Conservation (phyloP, 64 coral and sea anemone species). For the Montipora efflorescens region DNA sequence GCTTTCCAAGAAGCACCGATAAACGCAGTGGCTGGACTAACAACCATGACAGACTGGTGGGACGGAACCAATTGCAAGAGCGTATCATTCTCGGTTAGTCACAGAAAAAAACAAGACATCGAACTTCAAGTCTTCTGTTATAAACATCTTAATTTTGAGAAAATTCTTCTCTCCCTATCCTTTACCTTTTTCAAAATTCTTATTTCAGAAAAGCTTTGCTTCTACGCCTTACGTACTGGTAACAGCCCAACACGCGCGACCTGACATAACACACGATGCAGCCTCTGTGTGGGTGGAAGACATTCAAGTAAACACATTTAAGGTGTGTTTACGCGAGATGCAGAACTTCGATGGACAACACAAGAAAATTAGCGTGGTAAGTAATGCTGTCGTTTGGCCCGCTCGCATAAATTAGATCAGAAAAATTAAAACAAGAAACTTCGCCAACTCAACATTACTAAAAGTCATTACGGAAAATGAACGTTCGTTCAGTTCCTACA, state of each 20-base stretch:
- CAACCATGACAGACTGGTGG: conserved; percentile 68
- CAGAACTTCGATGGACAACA: conserved; percentile 71
- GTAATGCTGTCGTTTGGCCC: neutral
- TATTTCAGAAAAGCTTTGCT: conserved; percentile 15
- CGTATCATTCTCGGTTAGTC: neutral
- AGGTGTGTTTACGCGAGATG: conserved; percentile 65
- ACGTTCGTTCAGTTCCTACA: no score
- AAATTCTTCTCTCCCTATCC: neutral
- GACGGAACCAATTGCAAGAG: conserved; percentile 68
- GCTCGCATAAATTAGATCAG: neutral
- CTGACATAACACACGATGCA: conserved; percentile 38
- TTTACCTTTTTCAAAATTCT: neutral
- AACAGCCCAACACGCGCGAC: conserved; percentile 38
- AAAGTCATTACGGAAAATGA: no score
- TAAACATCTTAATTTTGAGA: no score
- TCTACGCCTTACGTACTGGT: conserved; percentile 13
- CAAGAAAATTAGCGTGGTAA: conserved; percentile 59
- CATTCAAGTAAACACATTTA: conserved; percentile 12
- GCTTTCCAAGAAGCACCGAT: conserved; percentile 73
- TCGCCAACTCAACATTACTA: no score
- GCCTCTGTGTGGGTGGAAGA: conserved; percentile 67
- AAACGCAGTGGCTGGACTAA: conserved; percentile 43
- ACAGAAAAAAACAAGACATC: neutral
- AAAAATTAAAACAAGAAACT: neutral
- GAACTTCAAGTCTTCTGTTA: neutral